These are phyloP conservation scores for Eugnorisma glareosa DNA, from an alignment of 2,888 invertebrate species.

Conservation along the genomic window DNA sequence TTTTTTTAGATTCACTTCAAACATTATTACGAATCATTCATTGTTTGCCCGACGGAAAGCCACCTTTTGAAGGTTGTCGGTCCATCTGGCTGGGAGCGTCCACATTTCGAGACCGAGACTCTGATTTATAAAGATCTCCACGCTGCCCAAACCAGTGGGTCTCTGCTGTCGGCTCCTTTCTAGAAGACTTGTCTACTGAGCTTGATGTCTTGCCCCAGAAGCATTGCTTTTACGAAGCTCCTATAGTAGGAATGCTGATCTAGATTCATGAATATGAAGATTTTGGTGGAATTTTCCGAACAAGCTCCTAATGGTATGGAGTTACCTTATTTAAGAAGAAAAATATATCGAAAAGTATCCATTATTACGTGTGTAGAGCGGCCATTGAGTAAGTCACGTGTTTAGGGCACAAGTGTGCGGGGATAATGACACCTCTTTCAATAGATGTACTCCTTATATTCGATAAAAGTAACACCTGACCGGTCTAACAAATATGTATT, in stretches of 20 bases:
- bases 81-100: neutral
- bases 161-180: neutral
- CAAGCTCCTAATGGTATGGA: too few relatives aligned
- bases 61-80: neutral
- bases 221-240: too few relatives aligned
- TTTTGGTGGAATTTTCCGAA: neutral
- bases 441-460: neutral
- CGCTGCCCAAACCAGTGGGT: neutral
- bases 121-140: neutral
- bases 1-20: neutral
- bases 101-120: neutral
- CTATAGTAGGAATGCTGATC: neutral
- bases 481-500: neutral
- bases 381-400: slow-evolving; percentile 18
- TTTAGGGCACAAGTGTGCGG: neutral
- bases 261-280: neutral
- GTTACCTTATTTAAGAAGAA: neutral
- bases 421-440: slow-evolving; percentile 26
- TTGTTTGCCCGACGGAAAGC: neutral
- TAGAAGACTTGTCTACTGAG: neutral
- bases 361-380: neutral
- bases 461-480: slow-evolving; percentile 29
- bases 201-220: neutral
- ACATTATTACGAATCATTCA: neutral
- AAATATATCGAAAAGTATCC: neutral